phyloP scores from a whole-genome alignment of 2,113 vertebrate species.

The Isichthys henryi region DNA sequence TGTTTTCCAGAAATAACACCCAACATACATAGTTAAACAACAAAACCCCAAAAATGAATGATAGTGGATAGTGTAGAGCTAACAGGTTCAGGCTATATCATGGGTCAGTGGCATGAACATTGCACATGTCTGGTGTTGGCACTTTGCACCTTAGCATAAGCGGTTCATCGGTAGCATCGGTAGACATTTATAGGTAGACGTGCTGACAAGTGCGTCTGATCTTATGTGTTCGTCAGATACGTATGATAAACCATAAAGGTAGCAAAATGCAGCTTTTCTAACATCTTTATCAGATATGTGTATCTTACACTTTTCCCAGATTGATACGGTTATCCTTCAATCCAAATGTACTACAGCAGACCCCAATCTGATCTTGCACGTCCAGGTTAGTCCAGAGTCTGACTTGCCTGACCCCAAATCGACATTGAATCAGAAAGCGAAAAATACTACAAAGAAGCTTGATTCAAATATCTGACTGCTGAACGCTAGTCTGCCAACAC shows the following conservation, averaged over 20 bases:
- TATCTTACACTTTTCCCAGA: background rate
- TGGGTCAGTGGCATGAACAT: background rate
- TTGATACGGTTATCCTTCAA: background rate
- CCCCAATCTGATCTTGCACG: background rate
- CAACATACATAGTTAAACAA: background rate
- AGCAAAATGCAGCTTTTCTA: background rate
- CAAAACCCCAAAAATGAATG: background rate
- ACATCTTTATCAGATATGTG: background rate
- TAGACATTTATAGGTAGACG: no score
- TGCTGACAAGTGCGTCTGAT: no score
- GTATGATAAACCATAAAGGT: background rate
- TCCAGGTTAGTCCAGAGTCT: background rate
- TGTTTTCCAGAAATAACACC: background rate
- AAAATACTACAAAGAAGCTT: background rate
- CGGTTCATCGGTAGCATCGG: background rate
- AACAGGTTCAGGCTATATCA: background rate
- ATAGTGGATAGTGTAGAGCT: background rate
- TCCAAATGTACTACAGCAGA: background rate
- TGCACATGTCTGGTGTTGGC: no score
- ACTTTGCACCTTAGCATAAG: background rate
- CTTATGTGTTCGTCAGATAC: background rate
- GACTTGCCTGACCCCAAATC: background rate
- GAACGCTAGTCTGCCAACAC: background rate
- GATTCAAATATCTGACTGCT: background rate
- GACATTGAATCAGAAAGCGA: background rate